A percentile compares a stretch with the other conserved stretches of the same genome.
These are phyloP conservation scores for Hydractinia echinata DNA, from an alignment of 30 jellyfish, hydroid and myxozoan genomes.

Conservation along the genomic window DNA sequence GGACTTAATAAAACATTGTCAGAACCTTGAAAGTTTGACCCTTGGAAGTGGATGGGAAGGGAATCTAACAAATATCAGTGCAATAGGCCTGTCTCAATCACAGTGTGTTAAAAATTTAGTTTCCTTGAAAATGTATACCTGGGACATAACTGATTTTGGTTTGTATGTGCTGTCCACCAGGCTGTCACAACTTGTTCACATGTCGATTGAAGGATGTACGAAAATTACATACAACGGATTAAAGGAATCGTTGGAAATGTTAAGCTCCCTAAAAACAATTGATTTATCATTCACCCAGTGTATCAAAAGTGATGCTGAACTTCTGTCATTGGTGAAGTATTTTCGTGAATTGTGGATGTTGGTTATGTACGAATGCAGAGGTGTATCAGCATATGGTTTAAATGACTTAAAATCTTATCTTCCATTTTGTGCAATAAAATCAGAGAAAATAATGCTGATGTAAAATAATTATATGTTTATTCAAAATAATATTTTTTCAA, in stretches of 20 bases:
- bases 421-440: slow-evolving; percentile 3
- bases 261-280: background rate
- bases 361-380: background rate
- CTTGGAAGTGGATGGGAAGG: slow-evolving; percentile 14
- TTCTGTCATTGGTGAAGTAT: background rate
- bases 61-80: slow-evolving; percentile 3
- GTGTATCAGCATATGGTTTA: slow-evolving; percentile 3
- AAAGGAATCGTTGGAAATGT: background rate
- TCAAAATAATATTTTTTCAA: slow-evolving; percentile 35
- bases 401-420: background rate
- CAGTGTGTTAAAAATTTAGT: slow-evolving; percentile 5
- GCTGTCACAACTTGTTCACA: background rate
- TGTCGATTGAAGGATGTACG: slow-evolving; percentile 10
- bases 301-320: background rate
- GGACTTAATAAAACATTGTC: background rate
- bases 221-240: slow-evolving; percentile 7
- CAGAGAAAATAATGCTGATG: slow-evolving; percentile 10
- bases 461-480: background rate
- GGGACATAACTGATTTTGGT: slow-evolving; percentile 17
- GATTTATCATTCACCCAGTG: slow-evolving; percentile 10
- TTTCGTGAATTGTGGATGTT: background rate
- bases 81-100: background rate
- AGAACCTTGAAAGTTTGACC: slow-evolving; percentile 3
- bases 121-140: background rate
- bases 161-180: slow-evolving; percentile 1